Evolutionary conservation across 2,113 vertebrate species (phyloP), one percentile per base, ranked within the genome.

Genomic region (Caranx ignobilis): DNA sequence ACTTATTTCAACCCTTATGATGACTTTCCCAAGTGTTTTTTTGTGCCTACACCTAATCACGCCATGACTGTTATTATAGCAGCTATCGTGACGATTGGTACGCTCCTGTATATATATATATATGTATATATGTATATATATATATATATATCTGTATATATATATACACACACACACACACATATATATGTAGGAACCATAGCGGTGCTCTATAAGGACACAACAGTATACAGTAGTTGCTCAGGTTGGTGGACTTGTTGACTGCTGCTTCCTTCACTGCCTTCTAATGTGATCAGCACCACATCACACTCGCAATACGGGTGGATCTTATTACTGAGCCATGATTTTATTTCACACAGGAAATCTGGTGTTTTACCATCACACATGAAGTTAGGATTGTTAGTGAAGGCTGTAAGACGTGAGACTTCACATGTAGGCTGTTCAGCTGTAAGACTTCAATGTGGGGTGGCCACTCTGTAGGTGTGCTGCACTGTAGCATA

Each of bases 281-380:
- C 66, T 64, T 80, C 59, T 65, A 55, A 39, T 61, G 45, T 16
- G 26, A 79, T 80, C 70, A 68, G 21, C 63, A 41, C 8, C 39
- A 10, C 39, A 9, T 7, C 39, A 41, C 39, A 2, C 57, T 74
- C 32, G 43, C 50, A 26, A 56, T 56, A 72, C 31, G 39, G 43
- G 6, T 11, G 10, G 34, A 31, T 75, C 6, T 64, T 54, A 64
- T 64, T 16, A 66, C 34, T 21, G 13, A 10, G 18, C 35, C 16
- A 56, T 43, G 48, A 80, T 81, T 19, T 71, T 54, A 57, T 37
- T 66, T 67, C 0, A 21, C 34, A 64, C 39, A 1, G 2, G n/a
- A n/a, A 18, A 61, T 45, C 55, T 19, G 50, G 7, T 57, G 63
- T 47, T 67, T 67, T 55, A 11, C 13, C 50, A 9, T 55, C 41